These are phyloP conservation scores for Drosophila glabriapex DNA, from an alignment of 2,888 invertebrate genomes.

Conservation along the genomic window DNA sequence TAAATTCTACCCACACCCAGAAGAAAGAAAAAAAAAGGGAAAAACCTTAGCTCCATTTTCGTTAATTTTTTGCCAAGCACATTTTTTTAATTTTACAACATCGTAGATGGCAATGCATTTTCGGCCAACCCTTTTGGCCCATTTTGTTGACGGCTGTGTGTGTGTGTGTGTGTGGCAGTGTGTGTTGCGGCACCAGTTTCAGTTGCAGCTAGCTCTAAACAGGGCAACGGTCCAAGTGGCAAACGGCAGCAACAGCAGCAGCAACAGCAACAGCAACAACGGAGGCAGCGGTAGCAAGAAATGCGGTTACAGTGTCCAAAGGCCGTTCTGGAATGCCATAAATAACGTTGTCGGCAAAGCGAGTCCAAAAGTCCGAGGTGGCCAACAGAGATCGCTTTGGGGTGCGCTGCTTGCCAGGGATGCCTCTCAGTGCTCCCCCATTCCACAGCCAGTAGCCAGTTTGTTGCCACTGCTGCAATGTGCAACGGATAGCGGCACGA, in stretches of 20 bases:
- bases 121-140: constrained; percentile 47
- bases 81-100: constrained; percentile 73
- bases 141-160: constrained; percentile 23
- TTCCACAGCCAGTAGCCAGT: not conserved
- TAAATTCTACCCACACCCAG: constrained; percentile 12
- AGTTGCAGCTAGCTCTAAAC: constrained; percentile 60
- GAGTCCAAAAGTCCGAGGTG: constrained; percentile 52
- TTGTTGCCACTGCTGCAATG: constrained; percentile 39
- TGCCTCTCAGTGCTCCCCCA: constrained; percentile 13
- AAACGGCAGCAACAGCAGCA: constrained; percentile 31
- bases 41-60: constrained; percentile 63
- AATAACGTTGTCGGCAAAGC: constrained; percentile 78
- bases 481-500: constrained; percentile 57
- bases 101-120: constrained; percentile 58
- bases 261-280: constrained; percentile 3
- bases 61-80: constrained; percentile 65
- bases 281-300: constrained; percentile 63
- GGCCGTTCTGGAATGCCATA: constrained; percentile 81
- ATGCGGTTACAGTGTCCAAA: constrained; percentile 82
- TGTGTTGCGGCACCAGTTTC: constrained; percentile 28
- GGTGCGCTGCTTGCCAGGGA: constrained; percentile 19
- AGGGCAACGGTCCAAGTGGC: constrained; percentile 71
- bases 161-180: constrained; percentile 4
- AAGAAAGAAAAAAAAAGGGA: not conserved
- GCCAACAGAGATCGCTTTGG: constrained; percentile 46